Percentiles rank a stretch among this genome's conserved stretches.
Conservation (phyloP, 2,113 vertebrate species). For the Ginglymostoma cirratum region DNA sequence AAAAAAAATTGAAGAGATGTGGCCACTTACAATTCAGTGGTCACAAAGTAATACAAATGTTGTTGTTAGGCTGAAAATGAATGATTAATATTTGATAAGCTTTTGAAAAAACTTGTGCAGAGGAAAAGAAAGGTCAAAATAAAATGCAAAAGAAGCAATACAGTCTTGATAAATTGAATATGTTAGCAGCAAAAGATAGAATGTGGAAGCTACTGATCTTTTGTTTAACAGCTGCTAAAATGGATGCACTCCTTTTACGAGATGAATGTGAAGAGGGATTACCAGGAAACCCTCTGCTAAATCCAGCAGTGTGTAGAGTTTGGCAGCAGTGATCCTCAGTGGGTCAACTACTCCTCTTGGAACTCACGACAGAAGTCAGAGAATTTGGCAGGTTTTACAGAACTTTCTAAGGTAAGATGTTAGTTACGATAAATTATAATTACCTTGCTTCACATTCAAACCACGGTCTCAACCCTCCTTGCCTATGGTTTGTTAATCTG, state of each 20-base stretch:
- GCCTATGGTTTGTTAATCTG: neutral
- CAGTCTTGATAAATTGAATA: neutral
- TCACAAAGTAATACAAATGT: neutral
- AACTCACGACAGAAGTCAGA: neutral
- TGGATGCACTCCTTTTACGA: neutral
- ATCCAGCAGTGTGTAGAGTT: neutral
- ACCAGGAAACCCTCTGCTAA: neutral
- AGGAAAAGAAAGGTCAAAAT: neutral
- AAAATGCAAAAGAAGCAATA: neutral
- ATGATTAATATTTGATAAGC: neutral
- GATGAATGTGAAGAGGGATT: neutral
- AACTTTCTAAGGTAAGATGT: neutral
- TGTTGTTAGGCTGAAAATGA: neutral
- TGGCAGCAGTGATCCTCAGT: neutral
- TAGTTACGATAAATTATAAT: neutral
- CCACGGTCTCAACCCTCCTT: neutral
- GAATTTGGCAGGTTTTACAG: neutral
- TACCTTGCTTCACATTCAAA: neutral
- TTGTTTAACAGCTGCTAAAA: neutral
- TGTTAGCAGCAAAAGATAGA: neutral
- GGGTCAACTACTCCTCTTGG: neutral
- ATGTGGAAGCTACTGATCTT: neutral
- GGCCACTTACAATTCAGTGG: neutral
- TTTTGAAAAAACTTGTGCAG: neutral
- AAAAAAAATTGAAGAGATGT: neutral